These are phyloP conservation scores for crab-eating macaque (Macaca fascicularis) DNA, from an alignment of 2,113 vertebrate species.

Conservation along the genomic window DNA sequence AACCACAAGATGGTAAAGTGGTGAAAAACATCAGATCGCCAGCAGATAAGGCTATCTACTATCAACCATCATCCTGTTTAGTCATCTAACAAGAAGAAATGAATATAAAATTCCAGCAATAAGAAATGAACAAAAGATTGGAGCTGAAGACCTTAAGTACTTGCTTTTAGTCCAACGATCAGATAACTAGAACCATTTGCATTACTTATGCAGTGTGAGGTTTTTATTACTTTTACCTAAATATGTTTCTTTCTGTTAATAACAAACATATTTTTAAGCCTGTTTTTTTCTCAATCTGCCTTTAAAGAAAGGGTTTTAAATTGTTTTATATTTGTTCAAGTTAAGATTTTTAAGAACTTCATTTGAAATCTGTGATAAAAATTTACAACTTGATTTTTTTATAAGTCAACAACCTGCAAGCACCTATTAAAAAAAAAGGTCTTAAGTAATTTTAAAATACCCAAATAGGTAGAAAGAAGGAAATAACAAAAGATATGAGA, in stretches of 20 bases:
- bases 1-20: neutral
- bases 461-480: neutral
- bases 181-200: neutral
- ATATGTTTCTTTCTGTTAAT: neutral
- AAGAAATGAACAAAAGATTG: neutral
- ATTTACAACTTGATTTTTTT: neutral
- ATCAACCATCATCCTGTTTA: neutral
- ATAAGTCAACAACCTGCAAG: neutral
- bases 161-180: neutral
- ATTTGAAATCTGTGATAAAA: neutral
- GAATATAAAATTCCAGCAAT: neutral
- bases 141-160: neutral
- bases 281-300: neutral
- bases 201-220: neutral
- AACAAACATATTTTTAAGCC: neutral
- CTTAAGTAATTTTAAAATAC: neutral
- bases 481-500: neutral
- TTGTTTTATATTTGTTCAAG: neutral
- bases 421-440: neutral
- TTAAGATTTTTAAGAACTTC: neutral
- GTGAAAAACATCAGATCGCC: no score
- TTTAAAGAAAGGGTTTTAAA: neutral
- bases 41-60: neutral
- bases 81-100: neutral
- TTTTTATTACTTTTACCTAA: neutral